Conservation (phyloP, 2,113 vertebrate species). For the Petrocephalus zakoni region DNA sequence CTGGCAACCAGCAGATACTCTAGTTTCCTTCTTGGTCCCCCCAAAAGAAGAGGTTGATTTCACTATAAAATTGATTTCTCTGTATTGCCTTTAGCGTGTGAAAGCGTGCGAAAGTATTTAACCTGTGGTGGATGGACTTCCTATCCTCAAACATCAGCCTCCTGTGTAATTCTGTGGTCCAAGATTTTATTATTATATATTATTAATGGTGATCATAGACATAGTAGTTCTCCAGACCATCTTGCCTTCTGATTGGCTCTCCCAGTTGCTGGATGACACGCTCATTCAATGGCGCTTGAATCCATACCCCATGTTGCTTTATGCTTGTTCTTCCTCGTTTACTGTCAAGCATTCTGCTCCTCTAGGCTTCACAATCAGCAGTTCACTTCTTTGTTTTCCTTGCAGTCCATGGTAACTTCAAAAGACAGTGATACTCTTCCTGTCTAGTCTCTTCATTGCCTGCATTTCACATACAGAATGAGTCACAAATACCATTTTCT, state of each 20-base stretch:
- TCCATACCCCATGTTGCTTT: neutral
- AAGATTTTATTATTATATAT: neutral
- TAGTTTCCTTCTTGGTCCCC: too few relatives aligned
- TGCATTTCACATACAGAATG: neutral
- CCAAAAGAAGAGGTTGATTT: neutral
- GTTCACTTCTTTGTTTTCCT: neutral
- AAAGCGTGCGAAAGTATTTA: neutral
- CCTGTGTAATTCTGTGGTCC: neutral
- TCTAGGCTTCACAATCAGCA: neutral
- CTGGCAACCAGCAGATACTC: too few relatives aligned
- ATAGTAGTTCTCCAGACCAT: neutral
- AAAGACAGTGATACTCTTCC: neutral
- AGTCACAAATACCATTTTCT: neutral
- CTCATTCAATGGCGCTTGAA: neutral
- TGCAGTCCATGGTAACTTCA: neutral
- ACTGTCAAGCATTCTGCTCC: neutral
- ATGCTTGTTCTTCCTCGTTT: neutral
- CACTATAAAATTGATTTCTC: neutral
- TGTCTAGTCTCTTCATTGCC: neutral
- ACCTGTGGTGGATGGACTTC: neutral
- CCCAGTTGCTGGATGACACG: neutral
- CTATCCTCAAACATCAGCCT: too few relatives aligned
- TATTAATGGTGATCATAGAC: neutral
- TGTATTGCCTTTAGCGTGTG: neutral
- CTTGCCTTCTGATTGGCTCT: neutral